Conservation (phyloP, 92 coral and sea anemone genomes). For the Blastomussa wellsi region DNA sequence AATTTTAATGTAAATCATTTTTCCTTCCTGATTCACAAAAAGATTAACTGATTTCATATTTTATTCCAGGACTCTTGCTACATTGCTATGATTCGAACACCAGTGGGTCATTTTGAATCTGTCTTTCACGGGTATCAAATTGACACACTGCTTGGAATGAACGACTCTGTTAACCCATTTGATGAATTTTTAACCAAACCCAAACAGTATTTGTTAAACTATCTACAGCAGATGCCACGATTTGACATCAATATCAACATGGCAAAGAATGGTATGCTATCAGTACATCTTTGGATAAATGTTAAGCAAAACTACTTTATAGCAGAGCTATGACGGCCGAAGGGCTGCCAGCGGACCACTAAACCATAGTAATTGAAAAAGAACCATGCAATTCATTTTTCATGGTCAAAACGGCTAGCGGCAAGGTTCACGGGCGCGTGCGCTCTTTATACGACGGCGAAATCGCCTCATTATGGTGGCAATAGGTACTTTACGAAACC, state of each 20-base stretch:
- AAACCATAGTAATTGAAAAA: no score
- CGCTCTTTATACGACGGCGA: no score
- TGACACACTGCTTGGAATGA: conserved; percentile 63
- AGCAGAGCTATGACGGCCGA: no score
- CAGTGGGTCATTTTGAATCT: conserved; percentile 77
- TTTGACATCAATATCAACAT: conserved; percentile 61
- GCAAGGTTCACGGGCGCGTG: no score
- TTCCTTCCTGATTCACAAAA: not conserved
- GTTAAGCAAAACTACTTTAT: no score
- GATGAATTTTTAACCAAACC: conserved; percentile 65
- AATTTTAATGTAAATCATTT: not conserved
- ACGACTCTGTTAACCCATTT: conserved; percentile 60
- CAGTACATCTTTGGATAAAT: not conserved
- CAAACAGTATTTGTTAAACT: conserved; percentile 39
- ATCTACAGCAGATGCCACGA: conserved; percentile 51
- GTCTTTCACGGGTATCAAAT: conserved; percentile 65
- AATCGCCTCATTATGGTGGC: no score
- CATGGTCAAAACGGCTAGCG: no score
- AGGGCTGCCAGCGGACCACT: no score
- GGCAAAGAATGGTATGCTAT: conserved; percentile 73
- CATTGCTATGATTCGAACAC: conserved; percentile 80
- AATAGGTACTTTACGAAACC: no score
- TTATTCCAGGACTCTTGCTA: conserved; percentile 59
- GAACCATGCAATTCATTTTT: no score
- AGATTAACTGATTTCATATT: not conserved